A percentile compares a stretch with the other conserved stretches of the same genome.
Evolutionary conservation across 2,888 invertebrate species (phyloP).

Genomic region (Aphidoletes aphidimyza): DNA sequence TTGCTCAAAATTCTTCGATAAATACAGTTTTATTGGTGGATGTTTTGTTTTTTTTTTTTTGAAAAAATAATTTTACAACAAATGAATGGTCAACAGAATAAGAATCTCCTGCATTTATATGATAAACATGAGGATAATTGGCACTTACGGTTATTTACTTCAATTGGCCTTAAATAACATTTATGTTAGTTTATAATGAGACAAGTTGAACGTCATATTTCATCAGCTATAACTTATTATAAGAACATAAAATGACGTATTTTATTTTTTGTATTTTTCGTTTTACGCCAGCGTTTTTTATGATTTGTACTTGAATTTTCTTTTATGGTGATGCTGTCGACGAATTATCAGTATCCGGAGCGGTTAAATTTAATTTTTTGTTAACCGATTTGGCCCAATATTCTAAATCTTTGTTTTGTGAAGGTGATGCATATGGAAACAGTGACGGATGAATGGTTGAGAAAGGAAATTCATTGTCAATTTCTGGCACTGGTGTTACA

Average conservation of each 20-base stretch:
- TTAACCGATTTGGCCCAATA: slow-evolving; percentile 53
- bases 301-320: neutral
- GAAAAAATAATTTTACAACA: neutral
- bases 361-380: slow-evolving; percentile 11
- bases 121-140: slow-evolving; percentile 44
- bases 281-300: neutral
- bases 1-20: too few relatives aligned
- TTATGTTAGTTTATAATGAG: slow-evolving; percentile 22
- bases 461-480: neutral
- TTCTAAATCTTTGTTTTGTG: neutral
- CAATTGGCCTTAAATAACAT: slow-evolving; percentile 31
- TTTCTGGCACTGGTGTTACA: neutral
- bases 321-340: slow-evolving; percentile 18
- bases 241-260: neutral
- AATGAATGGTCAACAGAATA: neutral
- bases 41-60: too few relatives aligned
- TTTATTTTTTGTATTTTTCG: neutral
- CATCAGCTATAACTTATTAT: slow-evolving; percentile 22
- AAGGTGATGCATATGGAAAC: neutral
- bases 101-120: neutral
- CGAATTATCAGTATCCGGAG: neutral
- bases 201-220: slow-evolving; percentile 32
- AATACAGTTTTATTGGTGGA: neutral
- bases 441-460: neutral
- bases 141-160: slow-evolving; percentile 4